phyloP scores from a whole-genome alignment of 2,888 invertebrate species.

The Tanytarsus gracilentus region DNA sequence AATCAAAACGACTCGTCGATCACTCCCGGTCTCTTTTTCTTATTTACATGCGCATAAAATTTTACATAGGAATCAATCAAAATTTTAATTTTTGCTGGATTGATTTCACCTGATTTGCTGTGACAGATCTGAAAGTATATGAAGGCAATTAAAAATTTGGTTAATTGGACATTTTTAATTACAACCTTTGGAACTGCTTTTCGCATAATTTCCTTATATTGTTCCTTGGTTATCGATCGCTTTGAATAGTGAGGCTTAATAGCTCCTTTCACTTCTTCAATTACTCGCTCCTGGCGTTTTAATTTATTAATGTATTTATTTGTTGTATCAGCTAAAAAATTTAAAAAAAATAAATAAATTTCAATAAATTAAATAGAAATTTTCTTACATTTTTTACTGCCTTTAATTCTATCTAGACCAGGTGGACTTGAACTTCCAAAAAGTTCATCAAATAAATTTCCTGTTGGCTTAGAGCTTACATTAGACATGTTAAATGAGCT shows the following conservation, averaged over 20 bases:
- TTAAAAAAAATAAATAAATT: not conserved
- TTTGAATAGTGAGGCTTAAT: slow-evolving; percentile 21
- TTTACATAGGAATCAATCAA: slow-evolving; percentile 22
- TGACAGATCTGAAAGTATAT: slow-evolving; percentile 12
- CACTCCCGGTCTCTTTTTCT: not conserved
- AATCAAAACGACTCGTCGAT: not conserved
- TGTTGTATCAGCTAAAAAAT: not conserved
- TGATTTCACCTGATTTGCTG: slow-evolving; percentile 17
- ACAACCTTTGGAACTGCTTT: slow-evolving; percentile 25
- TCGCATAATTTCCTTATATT: slow-evolving; percentile 24
- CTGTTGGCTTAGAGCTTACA: slow-evolving; percentile 30
- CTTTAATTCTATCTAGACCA: not conserved
- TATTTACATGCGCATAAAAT: not conserved
- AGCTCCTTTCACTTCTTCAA: slow-evolving; percentile 20
- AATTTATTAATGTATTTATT: slow-evolving; percentile 16
- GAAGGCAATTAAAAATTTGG: not conserved
- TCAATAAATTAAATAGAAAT: not conserved
- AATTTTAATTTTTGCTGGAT: slow-evolving; percentile 18
- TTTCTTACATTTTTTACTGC: slow-evolving; percentile 1
- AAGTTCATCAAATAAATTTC: slow-evolving; percentile 54
- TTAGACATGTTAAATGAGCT: not conserved
- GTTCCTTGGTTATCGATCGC: slow-evolving; percentile 9
- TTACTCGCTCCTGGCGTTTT: slow-evolving; percentile 23
- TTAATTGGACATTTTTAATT: not conserved
- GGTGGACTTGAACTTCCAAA: slow-evolving; percentile 50